Evolutionary conservation across 2,113 vertebrate species (phyloP).

Genomic region (Rhipidura dahli): DNA sequence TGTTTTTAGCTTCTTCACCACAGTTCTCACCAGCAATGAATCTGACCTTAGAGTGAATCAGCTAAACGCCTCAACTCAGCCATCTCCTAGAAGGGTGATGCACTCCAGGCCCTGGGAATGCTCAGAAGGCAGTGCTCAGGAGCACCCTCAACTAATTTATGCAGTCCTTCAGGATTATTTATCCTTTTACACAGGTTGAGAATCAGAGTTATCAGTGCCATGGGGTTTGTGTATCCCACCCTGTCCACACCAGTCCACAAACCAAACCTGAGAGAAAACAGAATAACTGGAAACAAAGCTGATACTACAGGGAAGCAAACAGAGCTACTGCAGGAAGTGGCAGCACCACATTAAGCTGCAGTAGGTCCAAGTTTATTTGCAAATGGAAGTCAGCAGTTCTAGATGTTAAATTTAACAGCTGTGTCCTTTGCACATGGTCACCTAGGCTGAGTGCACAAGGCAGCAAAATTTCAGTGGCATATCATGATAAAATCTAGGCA

Average conservation of each 20-base stretch:
- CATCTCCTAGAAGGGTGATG: neutral
- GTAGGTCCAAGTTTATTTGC: neutral
- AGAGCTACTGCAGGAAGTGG: neutral
- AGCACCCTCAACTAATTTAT: accelerated
- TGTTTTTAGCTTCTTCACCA: neutral
- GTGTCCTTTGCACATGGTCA: accelerated
- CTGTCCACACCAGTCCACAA: neutral
- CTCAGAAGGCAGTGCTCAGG: accelerated
- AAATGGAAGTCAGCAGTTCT: neutral
- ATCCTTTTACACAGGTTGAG: neutral
- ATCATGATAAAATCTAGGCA: neutral
- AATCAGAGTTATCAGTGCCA: neutral
- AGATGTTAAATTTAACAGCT: neutral
- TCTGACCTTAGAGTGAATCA: neutral
- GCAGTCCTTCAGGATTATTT: neutral
- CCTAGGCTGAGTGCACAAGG: neutral
- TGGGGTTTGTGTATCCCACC: neutral
- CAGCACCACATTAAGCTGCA: accelerated
- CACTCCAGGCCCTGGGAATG: neutral
- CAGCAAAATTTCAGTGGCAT: neutral
- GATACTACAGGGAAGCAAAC: neutral
- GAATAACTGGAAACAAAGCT: neutral
- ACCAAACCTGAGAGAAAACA: neutral
- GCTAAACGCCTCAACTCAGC: neutral
- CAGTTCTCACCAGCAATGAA: neutral